These are phyloP conservation scores for Blastomussa wellsi DNA, from an alignment of 92 coral and sea anemone species.

Conservation along the genomic window DNA sequence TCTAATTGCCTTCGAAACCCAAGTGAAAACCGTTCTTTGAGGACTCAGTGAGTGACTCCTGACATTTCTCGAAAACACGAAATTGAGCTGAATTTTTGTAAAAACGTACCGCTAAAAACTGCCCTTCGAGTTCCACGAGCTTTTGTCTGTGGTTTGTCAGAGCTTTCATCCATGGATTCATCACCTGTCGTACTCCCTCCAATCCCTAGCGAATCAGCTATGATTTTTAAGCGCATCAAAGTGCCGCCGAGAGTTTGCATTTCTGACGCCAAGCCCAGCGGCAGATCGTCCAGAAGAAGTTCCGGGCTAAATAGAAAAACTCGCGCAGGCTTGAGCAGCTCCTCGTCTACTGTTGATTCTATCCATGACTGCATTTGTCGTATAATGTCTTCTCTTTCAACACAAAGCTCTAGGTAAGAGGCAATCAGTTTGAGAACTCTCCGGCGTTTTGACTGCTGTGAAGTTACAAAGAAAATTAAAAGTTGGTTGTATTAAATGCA, in stretches of 20 bases:
- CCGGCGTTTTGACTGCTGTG: conserved; percentile 67
- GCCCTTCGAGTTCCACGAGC: conserved; percentile 33
- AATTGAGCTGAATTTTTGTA: background rate
- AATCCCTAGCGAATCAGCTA: conserved; percentile 89
- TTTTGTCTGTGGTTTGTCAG: conserved; percentile 1
- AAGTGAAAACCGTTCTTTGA: too few relatives aligned
- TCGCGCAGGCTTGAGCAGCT: conserved; percentile 19
- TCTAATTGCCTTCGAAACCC: too few relatives aligned
- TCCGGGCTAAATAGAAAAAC: conserved; percentile 63
- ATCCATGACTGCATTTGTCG: conserved; percentile 79
- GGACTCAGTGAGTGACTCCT: background rate
- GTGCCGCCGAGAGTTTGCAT: conserved; percentile 39
- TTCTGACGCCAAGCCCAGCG: conserved; percentile 47
- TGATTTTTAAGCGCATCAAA: conserved; percentile 57
- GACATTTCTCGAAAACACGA: background rate
- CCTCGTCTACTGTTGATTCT: conserved; percentile 63
- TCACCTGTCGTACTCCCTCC: conserved; percentile 48
- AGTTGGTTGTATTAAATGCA: background rate
- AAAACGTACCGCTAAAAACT: conserved; percentile 46
- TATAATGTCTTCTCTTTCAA: conserved; percentile 76
- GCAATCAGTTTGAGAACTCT: conserved; percentile 60
- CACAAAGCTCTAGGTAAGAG: conserved; percentile 63
- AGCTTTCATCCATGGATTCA: conserved; percentile 30
- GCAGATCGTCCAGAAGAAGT: conserved; percentile 55
- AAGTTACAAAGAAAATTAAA: background rate